Base-by-base conservation (phyloP, 92 coral and sea anemone genomes). In the Actinernus sp. region DNA sequence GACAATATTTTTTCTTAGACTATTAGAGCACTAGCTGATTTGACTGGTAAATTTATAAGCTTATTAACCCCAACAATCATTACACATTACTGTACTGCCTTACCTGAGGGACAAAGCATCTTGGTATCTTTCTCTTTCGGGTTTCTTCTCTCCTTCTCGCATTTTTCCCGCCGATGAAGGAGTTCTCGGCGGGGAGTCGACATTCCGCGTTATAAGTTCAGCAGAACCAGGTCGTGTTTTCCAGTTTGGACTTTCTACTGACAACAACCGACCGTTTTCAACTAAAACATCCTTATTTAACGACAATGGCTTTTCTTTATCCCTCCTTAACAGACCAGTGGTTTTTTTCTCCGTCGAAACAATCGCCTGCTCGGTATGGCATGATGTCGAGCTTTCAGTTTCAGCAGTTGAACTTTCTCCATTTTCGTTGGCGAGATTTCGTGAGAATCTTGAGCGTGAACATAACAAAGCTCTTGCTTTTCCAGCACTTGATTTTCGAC, bases 91-190 rank as follows among this genome's bases (percentile, higher is more conserved):
- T 16, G 24, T 59, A 36, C 34, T 21, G n/a, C 29, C 43, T 29
- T 61, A 90, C 97, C 97, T 85, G 55, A 90, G 37, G 19, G 97
- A 85, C 55, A 90, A 68, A 29, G 89, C 92, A 38, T 90, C 88
- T 30, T 56, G 81, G 37, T 80, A 85, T 56, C 64, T 63, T 0
- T 66, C 59, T 29, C 44, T 32, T 20, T 90, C 73, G 1, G 34
- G 6, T 40, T 55, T 69, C 26, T 63, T 77, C 32, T 78, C 79
- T 45, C 18, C 18, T 8, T 45, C 21, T 5, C 41, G 6, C 6
- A 14, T 6, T 34, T 34, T 34, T 14, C 41, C 41, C 41, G 41
- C 41, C 14, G 14, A 34, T 6, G 41, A 34, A 34, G 41, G 41
- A 34, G 41, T 6, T 34, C 41, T 34, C 14, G 41, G 41, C 6